Base-by-base conservation (phyloP, 2,888 invertebrate species). In the Hipparchia semele region DNA sequence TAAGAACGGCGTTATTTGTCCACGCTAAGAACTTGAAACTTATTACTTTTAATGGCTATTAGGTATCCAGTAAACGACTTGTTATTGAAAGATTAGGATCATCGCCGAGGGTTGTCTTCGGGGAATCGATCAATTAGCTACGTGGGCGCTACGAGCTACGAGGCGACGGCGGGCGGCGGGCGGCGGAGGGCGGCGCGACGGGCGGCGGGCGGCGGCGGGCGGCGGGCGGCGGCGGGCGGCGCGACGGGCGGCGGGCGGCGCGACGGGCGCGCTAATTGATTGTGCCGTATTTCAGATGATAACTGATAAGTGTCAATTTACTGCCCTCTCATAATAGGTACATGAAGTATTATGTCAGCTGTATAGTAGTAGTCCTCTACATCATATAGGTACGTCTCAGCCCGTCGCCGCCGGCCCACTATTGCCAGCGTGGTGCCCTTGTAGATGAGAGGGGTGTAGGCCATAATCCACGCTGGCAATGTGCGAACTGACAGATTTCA, bases 261-360 rank as follows among this genome's bases (percentile, higher is more conserved):
- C 39, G 39, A 39, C 39, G 39, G 39, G 39, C 39, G 10, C 53
- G 33, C 33, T 53, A 53, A 65, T 65, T 33, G 51, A 65, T 65
- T 33, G 65, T 51, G 51, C 6, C 10, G 5, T 65, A 5, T 53
- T 65, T 53, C 33, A 65, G 62, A 46, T 62, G 46, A 62, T 60
- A 60, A 39, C 64, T 51, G 53, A 66, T 58, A 46, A 58, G 54
- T 54, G 39, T 13, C 23, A 53, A 67, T 67, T 67, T 56, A 67
- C 56, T 56, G 46, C 5, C 46, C 23, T 58, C 23, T 13, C 23
- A n/a, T n/a, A n/a, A n/a, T n/a, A n/a, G n/a, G n/a, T 23, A 56
- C 23, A 39, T 39, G 4, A 2, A 39, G 5, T 54, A 54, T 5
- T 13, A 13, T 7, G n/a, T 56, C 7, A 56, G 6, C 7, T 7